Conservation (phyloP, 2,888 invertebrate species). For the Teinopalpus imperialis region DNA sequence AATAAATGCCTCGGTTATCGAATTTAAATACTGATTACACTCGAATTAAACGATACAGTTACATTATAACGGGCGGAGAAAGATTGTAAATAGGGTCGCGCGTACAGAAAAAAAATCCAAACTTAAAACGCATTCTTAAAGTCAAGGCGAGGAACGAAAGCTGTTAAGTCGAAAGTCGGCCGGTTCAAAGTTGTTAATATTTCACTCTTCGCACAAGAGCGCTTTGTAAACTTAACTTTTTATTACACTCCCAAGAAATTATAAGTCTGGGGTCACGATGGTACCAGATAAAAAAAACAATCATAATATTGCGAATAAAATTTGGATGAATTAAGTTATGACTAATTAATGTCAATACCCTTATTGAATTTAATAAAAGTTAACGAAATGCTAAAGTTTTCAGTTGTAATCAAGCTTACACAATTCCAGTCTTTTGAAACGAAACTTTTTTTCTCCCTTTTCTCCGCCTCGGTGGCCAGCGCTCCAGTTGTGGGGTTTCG, state of each 20-base stretch:
- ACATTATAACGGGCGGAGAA: slow-evolving; percentile 21
- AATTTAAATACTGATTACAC: slow-evolving; percentile 16
- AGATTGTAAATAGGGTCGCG: slow-evolving; percentile 26
- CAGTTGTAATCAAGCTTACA: slow-evolving; percentile 41
- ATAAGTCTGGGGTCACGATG: slow-evolving; percentile 30
- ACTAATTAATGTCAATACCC: slow-evolving; percentile 34
- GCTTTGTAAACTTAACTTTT: slow-evolving; percentile 42
- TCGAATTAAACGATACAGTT: slow-evolving; percentile 24
- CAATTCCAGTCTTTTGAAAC: slow-evolving; percentile 40
- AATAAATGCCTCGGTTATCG: slow-evolving; percentile 5
- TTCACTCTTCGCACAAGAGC: slow-evolving; percentile 34
- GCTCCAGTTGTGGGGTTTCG: slow-evolving; percentile 42
- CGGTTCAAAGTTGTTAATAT: slow-evolving; percentile 23
- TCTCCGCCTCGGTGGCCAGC: slow-evolving; percentile 35
- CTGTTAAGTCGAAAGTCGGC: slow-evolving; percentile 20
- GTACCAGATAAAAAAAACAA: slow-evolving; percentile 43
- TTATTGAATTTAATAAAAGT: slow-evolving; percentile 24
- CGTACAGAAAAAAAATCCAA: slow-evolving; percentile 11
- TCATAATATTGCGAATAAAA: slow-evolving; percentile 34
- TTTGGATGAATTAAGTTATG: slow-evolving; percentile 33
- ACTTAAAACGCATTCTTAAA: slow-evolving; percentile 19
- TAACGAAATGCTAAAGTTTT: slow-evolving; percentile 28
- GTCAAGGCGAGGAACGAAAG: slow-evolving; percentile 20
- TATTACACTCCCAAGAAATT: slow-evolving; percentile 27
- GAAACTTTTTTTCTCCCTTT: slow-evolving; percentile 37